These are phyloP conservation scores for Ichneumon xanthorius DNA, from an alignment of 2,888 invertebrate species.

Conservation along the genomic window DNA sequence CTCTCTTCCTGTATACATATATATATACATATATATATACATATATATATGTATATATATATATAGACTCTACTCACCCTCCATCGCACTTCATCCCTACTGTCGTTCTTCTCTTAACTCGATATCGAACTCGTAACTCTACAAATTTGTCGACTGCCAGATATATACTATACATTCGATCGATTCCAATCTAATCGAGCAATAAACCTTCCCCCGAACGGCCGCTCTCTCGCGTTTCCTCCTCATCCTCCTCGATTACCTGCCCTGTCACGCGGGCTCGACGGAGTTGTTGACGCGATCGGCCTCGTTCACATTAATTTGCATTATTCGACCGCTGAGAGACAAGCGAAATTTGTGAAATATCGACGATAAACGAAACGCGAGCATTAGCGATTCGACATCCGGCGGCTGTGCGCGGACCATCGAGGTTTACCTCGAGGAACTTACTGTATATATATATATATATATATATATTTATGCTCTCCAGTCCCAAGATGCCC, in stretches of 20 bases:
- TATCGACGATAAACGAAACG: slow-evolving; percentile 24
- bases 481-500: slow-evolving; percentile 13
- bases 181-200: slow-evolving; percentile 65
- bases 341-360: slow-evolving; percentile 17
- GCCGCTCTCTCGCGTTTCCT: slow-evolving; percentile 10
- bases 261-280: slow-evolving; percentile 58
- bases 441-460: background rate
- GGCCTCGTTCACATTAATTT: slow-evolving; percentile 62
- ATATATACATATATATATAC: no score
- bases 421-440: slow-evolving; percentile 6
- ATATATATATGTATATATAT: no score
- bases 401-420: background rate
- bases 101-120: slow-evolving; percentile 67
- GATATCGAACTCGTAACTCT: slow-evolving; percentile 67
- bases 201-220: slow-evolving; percentile 57
- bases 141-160: slow-evolving; percentile 62
- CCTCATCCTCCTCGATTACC: slow-evolving; percentile 57
- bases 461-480: background rate
- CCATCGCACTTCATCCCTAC: slow-evolving; percentile 15
- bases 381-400: background rate
- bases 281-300: slow-evolving; percentile 58
- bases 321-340: slow-evolving; percentile 49
- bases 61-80: background rate
- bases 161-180: slow-evolving; percentile 55
- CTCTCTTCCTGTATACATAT: background rate